phyloP scores from a whole-genome alignment of 2,888 invertebrate species.

The Neoitamus cyanurus region DNA sequence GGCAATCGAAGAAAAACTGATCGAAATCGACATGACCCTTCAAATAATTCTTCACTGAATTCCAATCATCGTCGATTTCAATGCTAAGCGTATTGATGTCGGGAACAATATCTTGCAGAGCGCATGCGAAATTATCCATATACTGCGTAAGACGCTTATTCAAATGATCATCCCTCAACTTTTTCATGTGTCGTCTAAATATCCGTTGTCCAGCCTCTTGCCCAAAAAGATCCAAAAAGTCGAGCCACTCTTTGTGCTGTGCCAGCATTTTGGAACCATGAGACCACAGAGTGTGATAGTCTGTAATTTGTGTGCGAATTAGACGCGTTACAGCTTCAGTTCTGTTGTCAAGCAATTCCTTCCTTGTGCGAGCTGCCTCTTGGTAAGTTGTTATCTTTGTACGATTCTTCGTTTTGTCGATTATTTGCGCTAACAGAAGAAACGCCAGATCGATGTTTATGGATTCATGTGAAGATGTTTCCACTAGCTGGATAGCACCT shows the following conservation, averaged over 20 bases:
- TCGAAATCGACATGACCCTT: slow-evolving; percentile 93
- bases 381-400: slow-evolving; percentile 77
- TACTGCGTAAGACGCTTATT: slow-evolving; percentile 80
- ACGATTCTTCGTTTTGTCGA: slow-evolving; percentile 84
- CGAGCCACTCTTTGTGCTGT: slow-evolving; percentile 88
- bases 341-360: slow-evolving; percentile 89
- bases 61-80: slow-evolving; percentile 82
- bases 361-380: slow-evolving; percentile 86
- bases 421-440: slow-evolving; percentile 88
- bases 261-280: slow-evolving; percentile 86
- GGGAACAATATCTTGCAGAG: slow-evolving; percentile 82
- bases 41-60: slow-evolving; percentile 84
- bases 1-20: slow-evolving; percentile 89
- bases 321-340: slow-evolving; percentile 91
- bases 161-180: slow-evolving; percentile 83
- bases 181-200: slow-evolving; percentile 82
- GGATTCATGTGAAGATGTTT: slow-evolving; percentile 95
- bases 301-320: slow-evolving; percentile 84
- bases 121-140: slow-evolving; percentile 80
- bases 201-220: slow-evolving; percentile 83
- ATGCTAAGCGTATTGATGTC: slow-evolving; percentile 75
- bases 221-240: slow-evolving; percentile 90
- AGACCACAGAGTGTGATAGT: slow-evolving; percentile 87
- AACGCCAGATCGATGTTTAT: slow-evolving; percentile 96
- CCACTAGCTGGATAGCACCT: slow-evolving; percentile 86